Base-by-base conservation (phyloP, 2,113 vertebrate species). In the Petroica traversi region DNA sequence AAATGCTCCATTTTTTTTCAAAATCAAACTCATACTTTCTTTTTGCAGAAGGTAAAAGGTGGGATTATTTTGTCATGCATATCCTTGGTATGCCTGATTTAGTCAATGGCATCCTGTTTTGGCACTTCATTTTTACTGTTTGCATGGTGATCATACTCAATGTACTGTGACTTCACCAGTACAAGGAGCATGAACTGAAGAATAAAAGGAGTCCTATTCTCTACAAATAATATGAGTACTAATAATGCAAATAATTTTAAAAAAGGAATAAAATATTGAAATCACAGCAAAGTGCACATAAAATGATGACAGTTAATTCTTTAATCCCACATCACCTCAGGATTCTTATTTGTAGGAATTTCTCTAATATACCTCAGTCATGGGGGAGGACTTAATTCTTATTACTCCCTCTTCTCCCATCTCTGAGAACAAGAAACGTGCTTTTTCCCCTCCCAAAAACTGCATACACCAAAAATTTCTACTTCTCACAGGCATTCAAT, bases 391-490 rank as follows among this genome's bases (percentile, higher is more conserved):
- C 38, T 77, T 73, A 69, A 45, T 48, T 73, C 24, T 80, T 51
- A 49, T 14, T 45, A 69, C 14, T 85, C 31, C 14, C 11, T 85
- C 36, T 76, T 33, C 38, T 89, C 29, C 16, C 31, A 66, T 33
- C 29, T 71, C 67, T 77, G 78, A 80, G 46, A 69, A 77, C 26
- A 85, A 81, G 36, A 63, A 88, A 83, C 15, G 40, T 8, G 20
- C 31, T 72, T 77, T 81, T 55, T 87, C 26, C 34, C 77, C 26
- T 76, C 79, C 46, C 78, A 74, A 24, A 81, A 92, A 95, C 8
- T 79, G 38, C 52, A 71, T 7, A 46, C 25, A 78, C 33, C 29
- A 90, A 96, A 95, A 93, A 83, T 81, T 75, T 95, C 91, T 92
- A 83, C 78, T 84, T 92, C 71, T 57, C 71, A 82, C 28, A 79